Evolutionary conservation across 1,140 invertebrate genomes (phyloP).

Genomic region (Habropoda laboriosa): DNA sequence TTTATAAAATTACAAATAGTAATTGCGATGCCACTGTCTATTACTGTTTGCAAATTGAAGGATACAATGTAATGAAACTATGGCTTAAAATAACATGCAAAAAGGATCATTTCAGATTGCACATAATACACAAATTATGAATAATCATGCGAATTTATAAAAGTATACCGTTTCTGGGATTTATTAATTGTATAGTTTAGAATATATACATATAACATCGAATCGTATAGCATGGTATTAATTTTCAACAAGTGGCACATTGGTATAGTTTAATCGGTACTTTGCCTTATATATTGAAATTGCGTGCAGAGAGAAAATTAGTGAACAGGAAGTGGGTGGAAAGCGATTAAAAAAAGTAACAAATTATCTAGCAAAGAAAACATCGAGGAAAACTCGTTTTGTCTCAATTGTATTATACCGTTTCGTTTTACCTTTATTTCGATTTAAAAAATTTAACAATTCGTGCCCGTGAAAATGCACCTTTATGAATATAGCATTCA

Average conservation of each 20-base stretch:
- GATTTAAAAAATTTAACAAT: not conserved
- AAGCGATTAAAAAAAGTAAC: not conserved
- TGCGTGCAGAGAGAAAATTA: not conserved
- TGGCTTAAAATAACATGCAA: not conserved
- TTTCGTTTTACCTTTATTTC: not conserved
- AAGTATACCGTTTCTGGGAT: not conserved
- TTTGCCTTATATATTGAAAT: not conserved
- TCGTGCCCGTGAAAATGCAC: not conserved
- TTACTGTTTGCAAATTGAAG: not conserved
- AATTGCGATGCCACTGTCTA: not conserved
- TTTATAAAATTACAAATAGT: not conserved
- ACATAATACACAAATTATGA: not conserved
- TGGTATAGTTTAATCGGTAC: not conserved
- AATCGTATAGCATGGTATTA: not conserved
- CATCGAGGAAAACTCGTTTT: no score
- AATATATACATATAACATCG: not conserved
- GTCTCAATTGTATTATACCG: no score
- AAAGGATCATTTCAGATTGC: not conserved
- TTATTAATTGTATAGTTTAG: not conserved
- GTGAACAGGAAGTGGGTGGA: no score
- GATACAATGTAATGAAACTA: not conserved
- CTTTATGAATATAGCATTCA: not conserved
- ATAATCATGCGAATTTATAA: not conserved
- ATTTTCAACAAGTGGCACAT: conserved; percentile 2
- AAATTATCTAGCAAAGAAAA: not conserved